phyloP scores from a whole-genome alignment of 2,113 vertebrate species.

The Isichthys henryi region DNA sequence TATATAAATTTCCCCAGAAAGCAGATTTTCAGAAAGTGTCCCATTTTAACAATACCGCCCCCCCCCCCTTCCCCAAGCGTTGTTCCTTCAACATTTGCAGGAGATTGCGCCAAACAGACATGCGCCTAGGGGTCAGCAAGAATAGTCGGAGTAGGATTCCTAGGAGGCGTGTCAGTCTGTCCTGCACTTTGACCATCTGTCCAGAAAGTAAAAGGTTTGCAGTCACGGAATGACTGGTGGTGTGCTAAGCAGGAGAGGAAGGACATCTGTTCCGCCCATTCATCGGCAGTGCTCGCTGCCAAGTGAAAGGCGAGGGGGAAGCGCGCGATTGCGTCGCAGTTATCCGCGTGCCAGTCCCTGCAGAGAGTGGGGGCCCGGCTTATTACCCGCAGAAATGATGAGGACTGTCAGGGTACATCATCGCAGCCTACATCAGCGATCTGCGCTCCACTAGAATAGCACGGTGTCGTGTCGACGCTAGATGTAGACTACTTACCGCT shows the following conservation, averaged over 20 bases:
- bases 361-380: neutral
- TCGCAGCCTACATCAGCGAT: neutral
- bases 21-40: no score
- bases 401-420: neutral
- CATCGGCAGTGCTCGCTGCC: neutral
- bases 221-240: neutral
- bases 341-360: neutral
- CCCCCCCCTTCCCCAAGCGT: neutral
- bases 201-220: neutral
- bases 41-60: no score
- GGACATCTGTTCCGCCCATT: conserved; percentile 13
- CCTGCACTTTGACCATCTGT: conserved; percentile 7
- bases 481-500: neutral
- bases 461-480: neutral
- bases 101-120: neutral
- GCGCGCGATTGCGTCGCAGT: neutral
- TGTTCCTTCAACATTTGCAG: neutral
- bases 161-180: conserved; percentile 1
- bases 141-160: neutral
- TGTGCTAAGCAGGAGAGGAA: neutral
- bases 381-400: conserved; percentile 10
- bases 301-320: neutral
- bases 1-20: no score
- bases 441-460: neutral
- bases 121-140: neutral